Evolutionary conservation across 2,797 vertebrate species (phyloP), one percentile per base, ranked within the genome.

Genomic region (Mus caroli): DNA sequence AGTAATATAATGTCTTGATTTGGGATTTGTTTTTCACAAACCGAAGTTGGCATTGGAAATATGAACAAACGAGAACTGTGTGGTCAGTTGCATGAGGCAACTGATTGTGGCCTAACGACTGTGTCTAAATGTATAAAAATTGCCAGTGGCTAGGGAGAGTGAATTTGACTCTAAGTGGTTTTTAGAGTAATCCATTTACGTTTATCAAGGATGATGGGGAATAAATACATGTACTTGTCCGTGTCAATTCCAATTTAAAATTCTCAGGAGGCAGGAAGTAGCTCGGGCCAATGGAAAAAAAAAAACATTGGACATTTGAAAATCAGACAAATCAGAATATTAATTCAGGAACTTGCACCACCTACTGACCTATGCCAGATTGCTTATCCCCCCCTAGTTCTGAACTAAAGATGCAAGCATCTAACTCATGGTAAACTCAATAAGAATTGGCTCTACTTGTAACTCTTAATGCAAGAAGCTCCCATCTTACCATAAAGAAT

Each of bases 11-110:
- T 96, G 52, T 84, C 79, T 28, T 73, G 9, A 90, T 43, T 90
- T 82, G 56, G 60, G 94, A 93, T 93, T 93, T 90, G 50, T 67
- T 96, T 94, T 89, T 90, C 50, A 92, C 50, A 83, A 94, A 86
- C 64, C 40, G 93, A 64, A 37, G 52, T 15, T 86, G 14, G 8
- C 6, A 90, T 14, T 71, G 6, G 43, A 43, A 91, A 89, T 93
- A 73, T 46, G 46, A 91, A 83, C 12, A 37, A 86, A 86, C 71
- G 40, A 64, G 82, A 96, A 78, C 13, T 89, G 67, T 64, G 86
- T 86, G 62, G 34, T 88, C 62, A 67, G 40, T 17, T 79, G 40
- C 46, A 62, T 73, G 88, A 79, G 26, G 54, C 31, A 92, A 92
- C 46, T 90, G 28, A 46, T 75, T 93, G 1, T 62, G 69, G 77